These are phyloP conservation scores for Cephus nigrinus DNA, from an alignment of 2,888 invertebrate species.

Conservation along the genomic window DNA sequence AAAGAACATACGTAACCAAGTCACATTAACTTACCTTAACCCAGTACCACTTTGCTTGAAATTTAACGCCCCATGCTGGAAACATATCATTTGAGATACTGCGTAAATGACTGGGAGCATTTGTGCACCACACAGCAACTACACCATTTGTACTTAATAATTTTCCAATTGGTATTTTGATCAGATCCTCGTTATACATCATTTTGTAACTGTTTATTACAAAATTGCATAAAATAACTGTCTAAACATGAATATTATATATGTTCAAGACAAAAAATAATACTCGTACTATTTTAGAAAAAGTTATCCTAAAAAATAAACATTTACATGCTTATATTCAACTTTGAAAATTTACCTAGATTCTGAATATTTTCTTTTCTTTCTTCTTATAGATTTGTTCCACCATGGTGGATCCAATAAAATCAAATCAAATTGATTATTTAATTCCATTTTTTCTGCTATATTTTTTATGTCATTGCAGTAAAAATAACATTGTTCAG, in stretches of 20 bases:
- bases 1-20: neutral
- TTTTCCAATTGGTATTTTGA: constrained; percentile 76
- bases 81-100: constrained; percentile 80
- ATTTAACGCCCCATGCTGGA: constrained; percentile 80
- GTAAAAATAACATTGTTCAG: constrained; percentile 74
- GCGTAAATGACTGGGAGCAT: constrained; percentile 77
- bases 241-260: constrained; percentile 20
- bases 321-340: constrained; percentile 26
- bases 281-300: constrained; percentile 1
- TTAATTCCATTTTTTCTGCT: constrained; percentile 67
- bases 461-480: constrained; percentile 76
- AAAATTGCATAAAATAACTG: constrained; percentile 9
- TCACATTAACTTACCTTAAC: constrained; percentile 73
- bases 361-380: constrained; percentile 73
- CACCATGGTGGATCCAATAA: constrained; percentile 96
- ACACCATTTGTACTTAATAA: constrained; percentile 75
- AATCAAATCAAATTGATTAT: constrained; percentile 79
- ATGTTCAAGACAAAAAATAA: neutral
- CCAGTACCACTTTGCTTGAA: constrained; percentile 87
- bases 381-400: constrained; percentile 91
- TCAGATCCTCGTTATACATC: constrained; percentile 82
- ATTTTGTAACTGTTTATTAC: constrained; percentile 76
- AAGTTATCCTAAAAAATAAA: constrained; percentile 24
- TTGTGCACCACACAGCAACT: constrained; percentile 93
- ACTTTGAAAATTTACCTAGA: constrained; percentile 69